phyloP scores from a whole-genome alignment of 2,797 vertebrate genomes.

The Sebastes iracundus region DNA sequence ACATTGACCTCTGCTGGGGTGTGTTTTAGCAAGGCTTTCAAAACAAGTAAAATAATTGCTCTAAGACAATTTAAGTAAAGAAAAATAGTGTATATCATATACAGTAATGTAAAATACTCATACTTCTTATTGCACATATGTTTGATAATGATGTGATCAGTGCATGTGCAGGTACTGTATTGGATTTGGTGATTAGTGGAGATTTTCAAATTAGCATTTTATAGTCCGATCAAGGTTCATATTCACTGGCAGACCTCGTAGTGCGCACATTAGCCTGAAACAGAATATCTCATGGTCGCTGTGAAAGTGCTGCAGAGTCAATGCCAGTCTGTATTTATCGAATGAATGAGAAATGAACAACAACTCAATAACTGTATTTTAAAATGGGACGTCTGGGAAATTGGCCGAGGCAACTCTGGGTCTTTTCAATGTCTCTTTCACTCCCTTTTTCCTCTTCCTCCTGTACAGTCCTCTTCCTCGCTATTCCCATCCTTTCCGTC shows the following conservation, averaged over 20 bases:
- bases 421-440: constrained; percentile 21
- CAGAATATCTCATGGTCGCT: constrained; percentile 27
- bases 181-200: not conserved
- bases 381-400: constrained; percentile 59
- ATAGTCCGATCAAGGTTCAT: constrained; percentile 2
- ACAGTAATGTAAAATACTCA: not conserved
- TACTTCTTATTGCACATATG: not conserved
- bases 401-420: constrained; percentile 23
- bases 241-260: constrained; percentile 9
- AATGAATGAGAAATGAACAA: constrained; percentile 69
- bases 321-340: constrained; percentile 49
- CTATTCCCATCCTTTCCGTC: not conserved
- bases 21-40: not conserved
- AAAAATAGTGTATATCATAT: not conserved
- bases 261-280: constrained; percentile 17
- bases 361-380: constrained; percentile 52
- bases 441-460: not conserved
- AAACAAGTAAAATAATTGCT: not conserved
- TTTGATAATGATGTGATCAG: not conserved
- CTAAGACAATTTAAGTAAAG: not conserved
- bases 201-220: constrained; percentile 8
- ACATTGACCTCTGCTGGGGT: not conserved
- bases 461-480: not conserved
- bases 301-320: constrained; percentile 39
- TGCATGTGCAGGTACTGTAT: not conserved